These are phyloP conservation scores for Drosophila azteca DNA, from an alignment of 1,140 invertebrate species.

Conservation along the genomic window DNA sequence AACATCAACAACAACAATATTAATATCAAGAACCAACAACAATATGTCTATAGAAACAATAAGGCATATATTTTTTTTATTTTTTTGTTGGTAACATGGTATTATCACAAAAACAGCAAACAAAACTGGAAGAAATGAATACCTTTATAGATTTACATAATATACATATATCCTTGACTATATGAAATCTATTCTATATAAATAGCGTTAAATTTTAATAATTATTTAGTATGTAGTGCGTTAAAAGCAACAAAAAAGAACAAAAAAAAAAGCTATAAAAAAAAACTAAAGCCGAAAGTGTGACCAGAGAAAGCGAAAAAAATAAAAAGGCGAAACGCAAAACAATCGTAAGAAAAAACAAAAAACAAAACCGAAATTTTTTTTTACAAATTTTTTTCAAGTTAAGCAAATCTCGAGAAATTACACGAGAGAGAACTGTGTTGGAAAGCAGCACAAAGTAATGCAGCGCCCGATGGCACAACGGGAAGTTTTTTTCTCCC, in stretches of 20 bases:
- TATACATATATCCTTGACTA: constrained; percentile 60
- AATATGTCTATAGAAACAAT: constrained; percentile 18
- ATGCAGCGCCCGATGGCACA: constrained; percentile 17
- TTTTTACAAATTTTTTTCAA: constrained; percentile 73
- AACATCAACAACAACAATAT: constrained; percentile 11
- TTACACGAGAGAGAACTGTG: constrained; percentile 13
- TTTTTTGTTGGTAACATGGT: constrained; percentile 1
- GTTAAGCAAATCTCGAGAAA: constrained; percentile 48
- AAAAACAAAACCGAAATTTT: constrained; percentile 54
- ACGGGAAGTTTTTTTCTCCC: constrained; percentile 45
- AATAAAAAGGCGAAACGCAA: constrained; percentile 69
- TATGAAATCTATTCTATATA: constrained; percentile 61
- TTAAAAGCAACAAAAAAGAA: constrained; percentile 50
- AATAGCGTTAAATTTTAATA: constrained; percentile 75
- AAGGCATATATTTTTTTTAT: constrained; percentile 25
- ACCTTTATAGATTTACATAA: constrained; percentile 54
- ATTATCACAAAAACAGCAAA: constrained; percentile 10
- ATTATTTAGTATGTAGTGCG: constrained; percentile 81
- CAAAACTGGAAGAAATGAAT: constrained; percentile 16
- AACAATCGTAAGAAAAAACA: constrained; percentile 66
- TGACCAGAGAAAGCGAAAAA: constrained; percentile 49
- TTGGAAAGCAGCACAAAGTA: constrained; percentile 28
- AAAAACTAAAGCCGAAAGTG: constrained; percentile 40
- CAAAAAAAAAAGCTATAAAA: constrained; percentile 18
- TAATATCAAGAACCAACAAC: constrained; percentile 20